Base-by-base conservation (phyloP, 2,888 invertebrate species). In the Papilio elwesi region DNA sequence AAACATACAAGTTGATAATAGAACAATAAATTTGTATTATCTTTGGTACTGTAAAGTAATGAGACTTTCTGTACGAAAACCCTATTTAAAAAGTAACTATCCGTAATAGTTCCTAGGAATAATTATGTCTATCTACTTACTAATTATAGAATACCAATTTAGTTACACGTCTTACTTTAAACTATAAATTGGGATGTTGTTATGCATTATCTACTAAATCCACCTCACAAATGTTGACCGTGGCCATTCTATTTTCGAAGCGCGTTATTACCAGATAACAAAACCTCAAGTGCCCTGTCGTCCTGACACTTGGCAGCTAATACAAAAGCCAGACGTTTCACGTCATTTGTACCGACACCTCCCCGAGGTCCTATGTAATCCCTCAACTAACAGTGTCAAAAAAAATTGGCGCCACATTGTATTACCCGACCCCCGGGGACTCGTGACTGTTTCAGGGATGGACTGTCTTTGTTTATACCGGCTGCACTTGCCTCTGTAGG, bases 371-470 rank as follows among this genome's bases (percentile, higher is more conserved):
- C 79, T 74, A 78, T 78, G 80, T 87, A 87, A 90, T 88, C 88
- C 86, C 80, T 82, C 62, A 26, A 26, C 76, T 77, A 77, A 80
- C 80, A 80, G 83, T 82, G 78, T 78, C 78, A 86, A 89, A 93
- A 93, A 92, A 84, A 93, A 82, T 89, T 91, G 93, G 93, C 93
- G 93, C 93, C 93, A 78, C 78, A 84, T 88, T 88, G 85, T 87
- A 78, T 80, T 81, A 79, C 75, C 72, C 79, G 81, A 82, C 85
- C 87, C 88, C 87, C 84, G 76, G 83, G 78, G 87, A 78, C 79
- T 80, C 76, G 82, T 78, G 78, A 86, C 85, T 87, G 89, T 87
- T 87, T 88, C 87, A 82, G 83, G 26, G 82, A 78, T 79, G 80
- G 77, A 80, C 81, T 77, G 72, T 78, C 76, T 87, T 90, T 90